Percentiles rank a stretch among this genome's conserved stretches.
Conservation (phyloP, 2,888 invertebrate species). For the Aphodius granarius region DNA sequence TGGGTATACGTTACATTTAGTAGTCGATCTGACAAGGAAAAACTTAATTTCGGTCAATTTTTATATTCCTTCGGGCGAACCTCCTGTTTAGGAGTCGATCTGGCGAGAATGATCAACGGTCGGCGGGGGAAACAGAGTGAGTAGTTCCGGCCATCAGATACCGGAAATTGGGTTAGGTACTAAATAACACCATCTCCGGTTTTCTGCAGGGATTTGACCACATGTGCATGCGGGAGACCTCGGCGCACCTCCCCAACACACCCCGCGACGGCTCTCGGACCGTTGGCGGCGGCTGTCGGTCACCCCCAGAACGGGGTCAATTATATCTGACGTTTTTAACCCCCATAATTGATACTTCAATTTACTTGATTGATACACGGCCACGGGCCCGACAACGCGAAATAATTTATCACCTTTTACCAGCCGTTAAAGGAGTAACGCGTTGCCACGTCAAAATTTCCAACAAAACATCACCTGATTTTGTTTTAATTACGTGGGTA, state of each 20-base stretch:
- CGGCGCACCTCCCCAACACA: neutral
- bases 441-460: neutral
- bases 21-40: constrained; percentile 29
- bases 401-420: neutral
- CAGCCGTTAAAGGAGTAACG: neutral
- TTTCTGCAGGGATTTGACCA: constrained; percentile 43
- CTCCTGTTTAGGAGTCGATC: constrained; percentile 4
- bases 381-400: neutral
- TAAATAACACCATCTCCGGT: constrained; percentile 49
- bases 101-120: constrained; percentile 41
- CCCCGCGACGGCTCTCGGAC: neutral
- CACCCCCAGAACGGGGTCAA: neutral
- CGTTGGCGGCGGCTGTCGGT: neutral
- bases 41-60: neutral
- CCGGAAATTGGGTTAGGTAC: constrained; percentile 51
- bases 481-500: neutral
- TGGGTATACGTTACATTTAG: neutral
- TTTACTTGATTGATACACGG: constrained; percentile 1
- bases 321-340: constrained; percentile 5
- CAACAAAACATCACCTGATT: neutral
- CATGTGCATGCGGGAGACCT: constrained; percentile 35
- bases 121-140: constrained; percentile 44
- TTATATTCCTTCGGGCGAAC: neutral
- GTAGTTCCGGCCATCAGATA: constrained; percentile 46
- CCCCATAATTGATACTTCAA: constrained; percentile 4